Base-by-base conservation (phyloP, 2,113 vertebrate species). In the Pangasianodon gigas region DNA sequence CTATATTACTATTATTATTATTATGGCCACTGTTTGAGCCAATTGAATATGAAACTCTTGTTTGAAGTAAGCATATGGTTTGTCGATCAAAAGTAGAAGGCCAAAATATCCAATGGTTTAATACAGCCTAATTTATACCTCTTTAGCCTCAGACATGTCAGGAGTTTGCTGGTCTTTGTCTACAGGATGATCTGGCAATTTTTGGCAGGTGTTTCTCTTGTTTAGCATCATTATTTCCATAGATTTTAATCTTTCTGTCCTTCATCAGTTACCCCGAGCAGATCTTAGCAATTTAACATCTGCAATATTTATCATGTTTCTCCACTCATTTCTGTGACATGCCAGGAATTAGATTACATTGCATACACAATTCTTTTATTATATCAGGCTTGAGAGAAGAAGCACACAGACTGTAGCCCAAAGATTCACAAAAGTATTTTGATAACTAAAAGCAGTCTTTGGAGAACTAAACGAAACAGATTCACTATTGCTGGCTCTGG, bases 21-120 rank as follows among this genome's bases (percentile, higher is more conserved):
- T 94, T 92, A 90, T 80, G 74, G 89, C 90, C 93, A 94, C 91
- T 94, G 95, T 92, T 79, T 92, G 94, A 96, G 94, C 94, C 92
- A 92, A 94, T 93, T 93, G 93, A 94, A 94, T 95, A 94, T 90
- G 91, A 95, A 94, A 95, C 88, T 93, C 94, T 93, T 93, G 92
- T 94, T 93, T 87, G 87, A 90, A 92, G 94, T 51, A 85, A 82
- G 94, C 75, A 96, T 95, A 90, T 95, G 95, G 93, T 96, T 95
- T 95, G 93, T 87, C 89, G 85, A 95, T 95, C 91, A 89, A 93
- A 94, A 92, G 91, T 86, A 87, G 93, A 94, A 92, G 90, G 93
- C 93, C 94, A 95, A 95, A 95, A 94, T 92, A 95, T 92, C 90
- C 89, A 91, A 67, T 82, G 62, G 82, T 89, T 90, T 91, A 91